A percentile compares a stretch with the other conserved stretches of the same genome.
phyloP scores from a whole-genome alignment of 2,113 vertebrate species.

The Scophthalmus maximus region DNA sequence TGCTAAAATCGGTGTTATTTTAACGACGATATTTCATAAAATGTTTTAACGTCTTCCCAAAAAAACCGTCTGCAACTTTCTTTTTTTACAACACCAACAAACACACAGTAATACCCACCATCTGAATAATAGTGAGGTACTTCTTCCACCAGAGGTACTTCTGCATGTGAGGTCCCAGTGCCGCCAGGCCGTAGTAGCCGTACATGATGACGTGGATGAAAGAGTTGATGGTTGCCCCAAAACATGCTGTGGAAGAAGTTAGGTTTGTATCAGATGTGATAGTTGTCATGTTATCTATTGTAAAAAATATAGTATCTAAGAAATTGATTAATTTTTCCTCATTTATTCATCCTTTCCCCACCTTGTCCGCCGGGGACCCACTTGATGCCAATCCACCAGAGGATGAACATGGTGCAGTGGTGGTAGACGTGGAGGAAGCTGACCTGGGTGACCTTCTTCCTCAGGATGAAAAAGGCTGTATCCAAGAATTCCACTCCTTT shows the following conservation, averaged over 20 bases:
- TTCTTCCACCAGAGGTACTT: slow-evolving; percentile 99
- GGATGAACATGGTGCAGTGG: slow-evolving; percentile 99
- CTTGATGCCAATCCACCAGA: slow-evolving; percentile 99
- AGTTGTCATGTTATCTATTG: background rate
- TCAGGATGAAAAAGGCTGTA: slow-evolving; percentile 97
- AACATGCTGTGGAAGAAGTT: slow-evolving; percentile 87
- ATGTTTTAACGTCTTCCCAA: too few species aligned
- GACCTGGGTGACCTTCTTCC: slow-evolving; percentile 98
- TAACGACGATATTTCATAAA: too few species aligned
- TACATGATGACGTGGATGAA: slow-evolving; percentile 98
- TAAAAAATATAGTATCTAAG: too few species aligned
- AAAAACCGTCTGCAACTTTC: too few species aligned
- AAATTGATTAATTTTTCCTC: too few species aligned
- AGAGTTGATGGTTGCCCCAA: slow-evolving; percentile 95
- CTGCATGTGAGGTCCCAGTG: slow-evolving; percentile 95
- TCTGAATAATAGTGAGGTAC: slow-evolving; percentile 96
- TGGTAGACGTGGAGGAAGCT: slow-evolving; percentile 99
- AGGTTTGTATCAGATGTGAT: background rate
- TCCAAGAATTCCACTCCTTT: slow-evolving; percentile 98
- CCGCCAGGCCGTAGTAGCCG: slow-evolving; percentile 94
- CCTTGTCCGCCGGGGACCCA: slow-evolving; percentile 99
- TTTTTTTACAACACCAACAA: too few species aligned
- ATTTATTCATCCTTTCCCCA: slow-evolving; percentile 70
- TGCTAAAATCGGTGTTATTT: too few species aligned
- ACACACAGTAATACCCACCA: slow-evolving; percentile 83